Conservation (phyloP, 2,888 invertebrate genomes). For the Cantharis flavilabris region DNA sequence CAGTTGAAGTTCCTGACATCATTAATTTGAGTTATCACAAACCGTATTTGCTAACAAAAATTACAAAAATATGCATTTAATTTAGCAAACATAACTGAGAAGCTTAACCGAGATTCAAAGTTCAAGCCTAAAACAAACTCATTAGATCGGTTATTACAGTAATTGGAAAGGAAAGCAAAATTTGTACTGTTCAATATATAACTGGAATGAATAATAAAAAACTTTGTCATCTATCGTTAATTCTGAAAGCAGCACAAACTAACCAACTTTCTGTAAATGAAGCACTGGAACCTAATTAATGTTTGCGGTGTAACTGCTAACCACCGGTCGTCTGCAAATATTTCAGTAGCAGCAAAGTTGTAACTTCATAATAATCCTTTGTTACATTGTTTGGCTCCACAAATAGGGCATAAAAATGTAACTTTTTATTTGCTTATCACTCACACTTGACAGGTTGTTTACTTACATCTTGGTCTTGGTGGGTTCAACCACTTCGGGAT, state of each 20-base stretch:
- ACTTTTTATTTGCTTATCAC: neutral
- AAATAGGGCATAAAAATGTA: neutral
- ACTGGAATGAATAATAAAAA: too few species aligned
- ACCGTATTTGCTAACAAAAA: neutral
- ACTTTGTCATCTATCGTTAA: neutral
- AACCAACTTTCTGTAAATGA: neutral
- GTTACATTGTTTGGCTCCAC: neutral
- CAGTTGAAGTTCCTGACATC: too few species aligned
- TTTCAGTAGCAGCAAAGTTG: neutral
- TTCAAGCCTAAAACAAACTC: neutral
- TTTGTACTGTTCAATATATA: neutral
- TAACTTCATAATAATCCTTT: neutral
- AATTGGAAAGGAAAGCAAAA: neutral
- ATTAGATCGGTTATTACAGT: neutral
- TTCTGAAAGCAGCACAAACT: neutral
- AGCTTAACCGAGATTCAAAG: neutral
- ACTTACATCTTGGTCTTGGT: neutral
- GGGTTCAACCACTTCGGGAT: neutral
- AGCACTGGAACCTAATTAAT: neutral
- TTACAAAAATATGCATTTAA: neutral
- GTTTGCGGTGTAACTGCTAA: neutral
- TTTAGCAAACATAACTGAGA: neutral
- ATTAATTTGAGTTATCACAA: too few species aligned
- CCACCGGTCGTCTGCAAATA: neutral
- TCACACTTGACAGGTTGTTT: neutral